These are phyloP conservation scores for Drosophila peninsularis DNA, from an alignment of 2,888 invertebrate genomes.

Conservation along the genomic window DNA sequence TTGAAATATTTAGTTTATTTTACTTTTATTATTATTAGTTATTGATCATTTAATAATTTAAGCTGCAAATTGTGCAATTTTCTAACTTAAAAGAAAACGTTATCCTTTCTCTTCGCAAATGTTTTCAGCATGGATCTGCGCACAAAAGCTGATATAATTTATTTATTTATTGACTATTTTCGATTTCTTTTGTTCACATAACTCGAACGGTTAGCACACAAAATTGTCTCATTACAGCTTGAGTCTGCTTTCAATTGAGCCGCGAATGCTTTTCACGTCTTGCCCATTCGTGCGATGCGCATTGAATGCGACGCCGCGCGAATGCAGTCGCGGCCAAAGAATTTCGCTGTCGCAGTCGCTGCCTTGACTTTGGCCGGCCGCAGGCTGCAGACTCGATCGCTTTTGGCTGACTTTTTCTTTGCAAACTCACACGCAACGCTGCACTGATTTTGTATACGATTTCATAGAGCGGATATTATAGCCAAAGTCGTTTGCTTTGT, in stretches of 20 bases:
- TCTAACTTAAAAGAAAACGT: neutral
- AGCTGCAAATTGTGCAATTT: neutral
- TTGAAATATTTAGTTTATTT: neutral
- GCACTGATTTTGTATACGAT: slow-evolving; percentile 53
- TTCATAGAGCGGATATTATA: neutral
- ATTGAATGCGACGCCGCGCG: slow-evolving; percentile 54
- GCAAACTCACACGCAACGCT: slow-evolving; percentile 66
- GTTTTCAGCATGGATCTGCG: neutral
- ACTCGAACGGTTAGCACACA: neutral
- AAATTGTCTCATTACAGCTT: neutral
- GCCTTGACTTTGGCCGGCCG: slow-evolving; percentile 67
- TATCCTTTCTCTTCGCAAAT: neutral
- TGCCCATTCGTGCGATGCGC: slow-evolving; percentile 49
- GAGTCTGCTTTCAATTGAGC: slow-evolving; percentile 11
- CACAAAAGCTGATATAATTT: neutral
- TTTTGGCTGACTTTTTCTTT: slow-evolving; percentile 22
- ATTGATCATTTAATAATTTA: too few relatives aligned
- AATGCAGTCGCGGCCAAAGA: slow-evolving; percentile 46
- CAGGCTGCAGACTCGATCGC: slow-evolving; percentile 26
- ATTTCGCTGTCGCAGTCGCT: slow-evolving; percentile 34
- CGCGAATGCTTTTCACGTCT: slow-evolving; percentile 58
- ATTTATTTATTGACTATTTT: neutral
- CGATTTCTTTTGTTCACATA: slow-evolving; percentile 6
- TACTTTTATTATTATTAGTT: neutral
- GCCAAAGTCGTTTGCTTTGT: slow-evolving; percentile 15